Evolutionary conservation across 2,888 invertebrate genomes (phyloP).

Genomic region (Lepidochrysops patricia): DNA sequence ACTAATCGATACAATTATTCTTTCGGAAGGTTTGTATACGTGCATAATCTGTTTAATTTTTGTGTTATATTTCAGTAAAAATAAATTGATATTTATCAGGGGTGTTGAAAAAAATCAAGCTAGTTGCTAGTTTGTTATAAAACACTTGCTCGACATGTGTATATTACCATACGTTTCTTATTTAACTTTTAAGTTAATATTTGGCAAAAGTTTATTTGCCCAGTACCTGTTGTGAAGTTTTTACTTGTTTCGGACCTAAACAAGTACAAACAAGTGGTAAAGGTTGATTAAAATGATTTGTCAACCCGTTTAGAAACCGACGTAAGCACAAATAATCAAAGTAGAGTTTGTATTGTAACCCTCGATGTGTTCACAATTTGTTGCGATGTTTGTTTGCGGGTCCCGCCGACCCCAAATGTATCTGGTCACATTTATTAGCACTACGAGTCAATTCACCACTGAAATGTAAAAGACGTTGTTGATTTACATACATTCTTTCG

Average conservation of each 20-base stretch:
- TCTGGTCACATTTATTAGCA: constrained; percentile 13
- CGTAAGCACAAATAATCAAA: constrained; percentile 15
- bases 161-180: background rate
- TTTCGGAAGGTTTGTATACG: too few species aligned
- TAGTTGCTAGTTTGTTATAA: too few species aligned
- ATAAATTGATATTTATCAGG: too few species aligned
- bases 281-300: constrained; percentile 15
- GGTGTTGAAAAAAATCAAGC: too few species aligned
- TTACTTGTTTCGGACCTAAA: constrained; percentile 9
- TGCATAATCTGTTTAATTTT: too few species aligned
- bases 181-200: background rate
- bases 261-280: too few species aligned
- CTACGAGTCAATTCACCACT: constrained; percentile 4
- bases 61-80: too few species aligned
- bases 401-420: constrained; percentile 3
- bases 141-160: background rate
- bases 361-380: constrained; percentile 13
- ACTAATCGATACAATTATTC: too few species aligned
- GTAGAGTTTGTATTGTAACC: constrained; percentile 8
- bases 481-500: background rate
- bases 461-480: background rate
- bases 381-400: constrained; percentile 16
- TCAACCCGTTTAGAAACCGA: constrained; percentile 13
- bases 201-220: background rate
- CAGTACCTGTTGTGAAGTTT: background rate